Evolutionary conservation across 2,113 vertebrate species (phyloP).

Genomic region (Cebidichthys violaceus): DNA sequence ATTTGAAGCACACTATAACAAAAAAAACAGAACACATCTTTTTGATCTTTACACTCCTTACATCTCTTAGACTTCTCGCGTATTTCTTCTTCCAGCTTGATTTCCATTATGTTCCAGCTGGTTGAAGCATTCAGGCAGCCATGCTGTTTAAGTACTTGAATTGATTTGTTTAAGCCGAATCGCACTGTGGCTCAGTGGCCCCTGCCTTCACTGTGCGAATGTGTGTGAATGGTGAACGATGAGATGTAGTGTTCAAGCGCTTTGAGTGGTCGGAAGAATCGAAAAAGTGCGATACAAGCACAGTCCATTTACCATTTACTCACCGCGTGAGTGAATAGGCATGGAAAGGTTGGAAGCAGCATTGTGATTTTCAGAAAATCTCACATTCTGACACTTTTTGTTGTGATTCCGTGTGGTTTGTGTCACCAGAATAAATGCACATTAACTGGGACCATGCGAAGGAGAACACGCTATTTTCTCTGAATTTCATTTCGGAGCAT

Average conservation of each 20-base stretch:
- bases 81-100: not conserved
- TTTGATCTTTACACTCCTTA: no score
- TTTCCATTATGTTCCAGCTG: not conserved
- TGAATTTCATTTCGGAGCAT: no score
- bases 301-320: not conserved
- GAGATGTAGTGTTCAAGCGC: no score
- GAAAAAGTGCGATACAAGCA: not conserved
- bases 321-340: not conserved
- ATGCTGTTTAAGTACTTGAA: not conserved
- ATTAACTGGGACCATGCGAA: not conserved
- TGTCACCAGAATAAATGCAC: not conserved
- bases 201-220: no score
- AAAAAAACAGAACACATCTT: no score
- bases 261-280: not conserved
- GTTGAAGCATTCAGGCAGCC: not conserved
- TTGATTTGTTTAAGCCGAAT: not conserved
- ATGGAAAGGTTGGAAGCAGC: not conserved
- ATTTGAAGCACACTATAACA: not conserved
- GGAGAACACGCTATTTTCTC: not conserved
- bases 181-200: no score
- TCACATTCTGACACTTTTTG: not conserved
- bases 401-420: not conserved
- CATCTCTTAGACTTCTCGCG: no score
- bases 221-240: no score
- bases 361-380: not conserved